Evolutionary conservation across 2,888 invertebrate species (phyloP).

Genomic region (Trachelus tabidus): DNA sequence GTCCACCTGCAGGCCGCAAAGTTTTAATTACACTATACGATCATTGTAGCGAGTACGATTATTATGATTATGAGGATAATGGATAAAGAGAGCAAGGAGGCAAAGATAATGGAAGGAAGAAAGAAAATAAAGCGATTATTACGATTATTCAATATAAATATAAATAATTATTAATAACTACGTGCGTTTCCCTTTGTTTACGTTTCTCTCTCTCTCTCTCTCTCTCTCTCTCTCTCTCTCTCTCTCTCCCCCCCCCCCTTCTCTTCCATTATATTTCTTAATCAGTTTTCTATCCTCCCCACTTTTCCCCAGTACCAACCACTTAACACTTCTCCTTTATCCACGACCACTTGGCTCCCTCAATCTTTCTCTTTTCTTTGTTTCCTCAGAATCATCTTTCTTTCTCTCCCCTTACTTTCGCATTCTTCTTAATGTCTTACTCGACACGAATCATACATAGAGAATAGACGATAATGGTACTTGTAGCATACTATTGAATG

Average conservation of each 20-base stretch:
- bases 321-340: neutral
- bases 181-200: constrained; percentile 24
- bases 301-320: neutral
- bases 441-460: constrained; percentile 27
- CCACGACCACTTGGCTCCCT: neutral
- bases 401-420: constrained; percentile 6
- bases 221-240: constrained; percentile 41
- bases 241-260: constrained; percentile 28
- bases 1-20: neutral
- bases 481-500: constrained; percentile 63
- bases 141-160: constrained; percentile 54
- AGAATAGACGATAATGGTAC: constrained; percentile 49
- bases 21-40: constrained; percentile 45
- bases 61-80: constrained; percentile 33
- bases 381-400: constrained; percentile 16
- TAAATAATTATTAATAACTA: constrained; percentile 50
- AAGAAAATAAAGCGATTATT: constrained; percentile 27
- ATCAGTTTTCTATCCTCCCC: constrained; percentile 15
- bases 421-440: constrained; percentile 22
- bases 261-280: constrained; percentile 40
- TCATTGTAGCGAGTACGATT: constrained; percentile 50
- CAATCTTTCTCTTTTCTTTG: neutral
- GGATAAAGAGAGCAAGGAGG: neutral
- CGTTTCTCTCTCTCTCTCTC: constrained; percentile 32
- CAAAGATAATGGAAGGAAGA: neutral